Percentiles rank a stretch among this genome's conserved stretches.
phyloP scores from a whole-genome alignment of 2,888 invertebrate genomes.

The Amiota communis region DNA sequence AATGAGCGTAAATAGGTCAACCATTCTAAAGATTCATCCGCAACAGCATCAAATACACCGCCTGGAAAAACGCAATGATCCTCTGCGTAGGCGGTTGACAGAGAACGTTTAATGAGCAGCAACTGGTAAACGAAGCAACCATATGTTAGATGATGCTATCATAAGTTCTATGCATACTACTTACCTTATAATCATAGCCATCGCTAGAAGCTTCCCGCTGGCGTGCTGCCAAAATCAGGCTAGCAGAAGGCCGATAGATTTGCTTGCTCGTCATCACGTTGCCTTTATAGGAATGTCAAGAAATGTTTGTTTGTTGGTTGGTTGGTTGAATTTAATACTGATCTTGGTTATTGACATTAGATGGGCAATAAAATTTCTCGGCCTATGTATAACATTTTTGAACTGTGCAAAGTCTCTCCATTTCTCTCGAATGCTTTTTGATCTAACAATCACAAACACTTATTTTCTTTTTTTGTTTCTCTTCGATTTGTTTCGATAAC shows the following conservation, averaged over 20 bases:
- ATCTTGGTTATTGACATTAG: too few species aligned
- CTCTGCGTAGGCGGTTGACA: constrained; percentile 83
- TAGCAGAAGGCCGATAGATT: constrained; percentile 60
- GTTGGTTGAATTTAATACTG: too few species aligned
- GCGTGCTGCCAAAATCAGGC: constrained; percentile 56
- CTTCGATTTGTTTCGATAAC: too few species aligned
- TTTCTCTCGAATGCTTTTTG: too few species aligned
- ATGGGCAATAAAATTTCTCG: too few species aligned
- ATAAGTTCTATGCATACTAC: not conserved
- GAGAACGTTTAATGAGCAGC: constrained; percentile 77
- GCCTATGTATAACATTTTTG: too few species aligned
- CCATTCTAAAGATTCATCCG: constrained; percentile 83
- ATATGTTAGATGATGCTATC: not conserved
- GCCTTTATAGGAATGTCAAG: too few species aligned
- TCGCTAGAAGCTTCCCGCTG: constrained; percentile 26
- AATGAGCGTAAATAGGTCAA: constrained; percentile 77
- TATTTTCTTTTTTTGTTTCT: too few species aligned
- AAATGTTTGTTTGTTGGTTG: too few species aligned
- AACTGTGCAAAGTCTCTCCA: too few species aligned
- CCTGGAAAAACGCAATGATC: constrained; percentile 91
- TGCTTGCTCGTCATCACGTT: not conserved
- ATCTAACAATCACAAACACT: too few species aligned
- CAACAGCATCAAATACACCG: constrained; percentile 79
- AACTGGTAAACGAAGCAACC: constrained; percentile 48
- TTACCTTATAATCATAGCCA: constrained; percentile 56